Evolutionary conservation across 2,888 invertebrate genomes (phyloP).

Genomic region (Sialis lutaria): DNA sequence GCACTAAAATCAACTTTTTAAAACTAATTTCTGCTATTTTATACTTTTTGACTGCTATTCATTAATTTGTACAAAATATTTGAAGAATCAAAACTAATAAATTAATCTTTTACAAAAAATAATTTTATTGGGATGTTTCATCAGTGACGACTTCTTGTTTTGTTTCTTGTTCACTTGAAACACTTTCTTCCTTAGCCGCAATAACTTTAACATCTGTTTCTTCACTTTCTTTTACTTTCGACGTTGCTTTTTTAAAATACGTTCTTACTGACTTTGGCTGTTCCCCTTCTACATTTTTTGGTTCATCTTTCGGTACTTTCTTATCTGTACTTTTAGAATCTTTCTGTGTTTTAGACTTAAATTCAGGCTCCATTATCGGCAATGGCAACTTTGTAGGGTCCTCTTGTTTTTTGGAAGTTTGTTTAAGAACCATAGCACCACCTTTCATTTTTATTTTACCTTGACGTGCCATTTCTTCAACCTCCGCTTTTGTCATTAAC

Average conservation of each 20-base stretch:
- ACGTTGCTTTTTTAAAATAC: slow-evolving; percentile 7
- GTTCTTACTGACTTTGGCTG: slow-evolving; percentile 6
- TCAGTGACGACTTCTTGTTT: too few relatives aligned
- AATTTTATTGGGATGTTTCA: too few relatives aligned
- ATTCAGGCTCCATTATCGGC: background rate
- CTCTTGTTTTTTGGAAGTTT: slow-evolving; percentile 3
- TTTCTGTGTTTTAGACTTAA: background rate
- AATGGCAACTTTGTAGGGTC: slow-evolving; percentile 3
- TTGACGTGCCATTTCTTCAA: slow-evolving; percentile 44
- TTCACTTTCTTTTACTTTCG: slow-evolving; percentile 4
- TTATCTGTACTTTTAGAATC: too few relatives aligned
- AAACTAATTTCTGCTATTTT: too few relatives aligned
- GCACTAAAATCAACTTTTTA: too few relatives aligned
- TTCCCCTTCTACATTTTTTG: background rate
- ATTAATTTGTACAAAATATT: too few relatives aligned
- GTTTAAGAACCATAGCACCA: slow-evolving; percentile 16
- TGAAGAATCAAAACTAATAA: too few relatives aligned
- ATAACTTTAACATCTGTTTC: too few relatives aligned
- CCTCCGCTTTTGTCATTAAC: slow-evolving; percentile 47
- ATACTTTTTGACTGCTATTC: too few relatives aligned
- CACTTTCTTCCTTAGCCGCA: too few relatives aligned
- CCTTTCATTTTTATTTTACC: slow-evolving; percentile 45
- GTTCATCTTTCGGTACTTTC: background rate
- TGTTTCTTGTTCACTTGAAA: too few relatives aligned
- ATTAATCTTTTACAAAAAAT: too few relatives aligned